Evolutionary conservation across 2,888 invertebrate genomes (phyloP), one percentile per base, ranked within the genome.

Genomic region (Platycheirus rosarum): DNA sequence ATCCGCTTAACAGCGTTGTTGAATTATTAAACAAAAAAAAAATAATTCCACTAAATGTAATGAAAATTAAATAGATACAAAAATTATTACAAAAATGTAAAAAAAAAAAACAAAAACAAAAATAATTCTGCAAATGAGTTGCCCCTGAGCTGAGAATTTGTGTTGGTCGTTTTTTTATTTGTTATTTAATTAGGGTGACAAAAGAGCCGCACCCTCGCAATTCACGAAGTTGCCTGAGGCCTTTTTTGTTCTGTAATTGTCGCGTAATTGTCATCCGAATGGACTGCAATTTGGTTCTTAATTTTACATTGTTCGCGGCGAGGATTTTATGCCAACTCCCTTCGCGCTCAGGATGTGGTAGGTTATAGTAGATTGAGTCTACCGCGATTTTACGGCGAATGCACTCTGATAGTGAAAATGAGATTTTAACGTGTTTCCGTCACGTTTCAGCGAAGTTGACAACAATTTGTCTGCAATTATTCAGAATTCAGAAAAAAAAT

Each of bases 261-360:
- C 46, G 49, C 57, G 32, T 68, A 63, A 75, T 80, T 68, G 78
- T 48, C 78, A 55, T 48, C 71, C 37, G 46, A 70, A 65, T 60
- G 65, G 18, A 70, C 49, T 75, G 75, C 70, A 69, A 79, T 75
- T 74, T 65, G 23, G 51, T 44, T 63, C 46, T 75, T 75, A 70
- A 75, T 32, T 70, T 75, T 65, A 75, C 8, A 8, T 75, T 75
- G 79, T 80, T 51, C 11, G 60, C 51, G 63, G 23, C 2, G 23
- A 4, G 23, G 69, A 75, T 80, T 80, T 75, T 40, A 57, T 57
- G 14, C 8, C 46, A 63, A 49, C 55, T 1, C 11, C 29, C 49
- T 29, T 18, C 9, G 60, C 60, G 62, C 70, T n/a, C 23, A 7
- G 29, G 1, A 66, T 57, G 70, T 55, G 46, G 46, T 68, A 13